These are phyloP conservation scores for Hypotaenidia philippensis DNA, from an alignment of 2,797 vertebrate species.

Conservation along the genomic window DNA sequence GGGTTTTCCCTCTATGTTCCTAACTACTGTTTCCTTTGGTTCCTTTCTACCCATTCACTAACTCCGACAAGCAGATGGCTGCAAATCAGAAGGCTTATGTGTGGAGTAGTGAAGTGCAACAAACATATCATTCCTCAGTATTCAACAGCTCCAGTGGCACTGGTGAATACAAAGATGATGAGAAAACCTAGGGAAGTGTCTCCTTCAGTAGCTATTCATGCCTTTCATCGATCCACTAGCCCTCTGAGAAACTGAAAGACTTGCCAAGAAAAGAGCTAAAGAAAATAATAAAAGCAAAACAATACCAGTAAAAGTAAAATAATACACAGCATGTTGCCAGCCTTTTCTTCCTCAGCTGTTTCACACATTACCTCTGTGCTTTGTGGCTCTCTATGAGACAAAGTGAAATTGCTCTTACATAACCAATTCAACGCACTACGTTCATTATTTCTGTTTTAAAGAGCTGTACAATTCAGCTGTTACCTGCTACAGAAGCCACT, in stretches of 20 bases:
- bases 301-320: background rate
- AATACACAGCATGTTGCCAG: background rate
- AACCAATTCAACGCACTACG: background rate
- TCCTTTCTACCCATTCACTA: background rate
- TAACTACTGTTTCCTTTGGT: background rate
- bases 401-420: background rate
- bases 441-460: conserved; percentile 46
- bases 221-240: background rate
- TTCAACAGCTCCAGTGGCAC: background rate
- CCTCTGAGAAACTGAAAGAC: conserved; percentile 9
- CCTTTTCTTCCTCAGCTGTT: background rate
- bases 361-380: conserved; percentile 2
- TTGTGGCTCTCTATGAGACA: conserved; percentile 14
- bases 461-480: background rate
- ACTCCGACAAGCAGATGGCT: conserved; percentile 1
- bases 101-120: background rate
- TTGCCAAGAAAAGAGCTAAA: conserved; percentile 10
- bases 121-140: background rate
- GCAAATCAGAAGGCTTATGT: background rate
- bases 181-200: background rate
- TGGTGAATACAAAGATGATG: background rate
- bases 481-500: background rate
- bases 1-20: background rate
- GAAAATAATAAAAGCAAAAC: conserved; percentile 19
- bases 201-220: background rate